A percentile compares a stretch with the other conserved stretches of the same genome.
phyloP scores from a whole-genome alignment of 1,140 invertebrate genomes.

The Chrysopa pallens region DNA sequence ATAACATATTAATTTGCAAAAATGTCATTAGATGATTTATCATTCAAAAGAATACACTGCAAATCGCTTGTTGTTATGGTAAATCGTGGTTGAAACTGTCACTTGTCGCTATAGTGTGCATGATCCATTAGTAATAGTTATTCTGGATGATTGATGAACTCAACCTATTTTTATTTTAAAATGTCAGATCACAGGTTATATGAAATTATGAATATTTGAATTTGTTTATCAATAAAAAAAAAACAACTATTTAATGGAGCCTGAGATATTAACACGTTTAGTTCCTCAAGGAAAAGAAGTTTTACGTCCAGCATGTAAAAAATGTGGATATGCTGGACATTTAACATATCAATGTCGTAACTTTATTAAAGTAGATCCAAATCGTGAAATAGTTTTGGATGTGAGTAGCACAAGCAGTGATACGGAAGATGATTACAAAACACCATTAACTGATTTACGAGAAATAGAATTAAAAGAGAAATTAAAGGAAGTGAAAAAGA shows the following conservation, averaged over 20 bases:
- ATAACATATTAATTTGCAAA: no score
- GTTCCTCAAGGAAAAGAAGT: conserved; percentile 44
- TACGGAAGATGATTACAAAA: conserved; percentile 54
- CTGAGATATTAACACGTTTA: conserved; percentile 10
- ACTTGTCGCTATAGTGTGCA: no score
- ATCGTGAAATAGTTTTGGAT: conserved; percentile 82
- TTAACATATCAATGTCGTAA: conserved; percentile 92
- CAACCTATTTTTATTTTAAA: no score
- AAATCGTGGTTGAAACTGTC: no score
- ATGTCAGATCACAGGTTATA: no score
- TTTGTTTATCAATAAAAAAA: no score
- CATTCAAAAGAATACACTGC: no score
- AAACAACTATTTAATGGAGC: conserved; percentile 5
- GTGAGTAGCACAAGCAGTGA: conserved; percentile 91
- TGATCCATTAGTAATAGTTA: no score
- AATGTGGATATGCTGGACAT: conserved; percentile 89
- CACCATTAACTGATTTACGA: conserved; percentile 60
- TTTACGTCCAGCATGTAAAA: conserved; percentile 68
- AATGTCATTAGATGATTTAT: no score
- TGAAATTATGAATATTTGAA: no score
- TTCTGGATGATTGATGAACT: no score
- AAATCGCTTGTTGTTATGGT: no score
- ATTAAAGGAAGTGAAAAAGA: conserved; percentile 31
- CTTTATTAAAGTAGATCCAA: conserved; percentile 77
- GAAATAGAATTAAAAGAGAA: conserved; percentile 56